Evolutionary conservation across 2,113 vertebrate species (phyloP), one percentile per base, ranked within the genome.

Genomic region (Pterocles orientalis): DNA sequence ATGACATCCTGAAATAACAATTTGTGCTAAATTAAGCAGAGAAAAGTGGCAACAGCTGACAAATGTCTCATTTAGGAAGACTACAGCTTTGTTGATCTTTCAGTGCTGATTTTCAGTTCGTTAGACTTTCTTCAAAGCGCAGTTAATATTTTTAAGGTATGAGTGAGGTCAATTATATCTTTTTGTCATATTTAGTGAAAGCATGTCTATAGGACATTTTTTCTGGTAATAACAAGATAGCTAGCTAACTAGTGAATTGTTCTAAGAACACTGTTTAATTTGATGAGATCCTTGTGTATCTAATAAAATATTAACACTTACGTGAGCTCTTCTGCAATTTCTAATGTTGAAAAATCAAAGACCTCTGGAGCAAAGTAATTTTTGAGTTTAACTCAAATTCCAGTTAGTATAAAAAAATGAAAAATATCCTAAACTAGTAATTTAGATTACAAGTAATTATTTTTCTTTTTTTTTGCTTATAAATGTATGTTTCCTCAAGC

Each of bases 31-130:
- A 97, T 96, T 92, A 91, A 77, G 96, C 73, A 77, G 45, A 81
- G 90, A 88, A 95, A 96, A 97, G 95, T 94, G 94, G 83, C 14
- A 72, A 54, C 96, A 97, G 94, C 96, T 97, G 96, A 96, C 92
- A 96, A 95, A 91, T 92, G 66, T 94, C 83, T 91, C 88, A 79
- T 91, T 94, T 84, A 76, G 89, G 41, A 69, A 89, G 70, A 56
- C 28, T 76, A 36, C n/a, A 89, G 62, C 94, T 93, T 53, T 86
- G 31, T 86, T 88, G 64, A 53, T 84, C 33, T 82, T 76, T 91
- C 43, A 61, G 19, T 87, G 28, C 62, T 87, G 48, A 85, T 92
- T 86, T 93, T 78, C 54, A 33, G 21, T 84, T 93, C 39, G 4
- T 68, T 96, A 64, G 61, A 9, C 41, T 88, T 95, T 92, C 82